Percentiles rank a stretch among this genome's conserved stretches.
Evolutionary conservation across 2,797 vertebrate species (phyloP).

Genomic region (Bucorvus abyssinicus): DNA sequence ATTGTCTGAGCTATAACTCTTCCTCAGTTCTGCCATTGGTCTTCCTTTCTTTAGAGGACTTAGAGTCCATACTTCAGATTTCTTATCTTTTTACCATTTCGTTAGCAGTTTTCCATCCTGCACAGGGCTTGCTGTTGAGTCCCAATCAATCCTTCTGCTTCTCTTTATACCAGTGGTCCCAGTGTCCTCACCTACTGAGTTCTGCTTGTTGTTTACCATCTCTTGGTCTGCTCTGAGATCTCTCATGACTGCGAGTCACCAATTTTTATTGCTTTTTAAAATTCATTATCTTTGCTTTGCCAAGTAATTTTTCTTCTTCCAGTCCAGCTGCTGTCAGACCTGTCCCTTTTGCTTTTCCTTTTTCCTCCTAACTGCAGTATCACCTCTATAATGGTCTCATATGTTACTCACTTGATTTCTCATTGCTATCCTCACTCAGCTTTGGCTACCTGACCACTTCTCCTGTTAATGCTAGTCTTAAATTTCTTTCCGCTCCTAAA

Average conservation of each 20-base stretch:
- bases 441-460: not conserved
- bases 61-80: not conserved
- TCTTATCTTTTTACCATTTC: not conserved
- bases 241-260: not conserved
- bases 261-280: not conserved
- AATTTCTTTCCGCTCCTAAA: not conserved
- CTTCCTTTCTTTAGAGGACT: not conserved
- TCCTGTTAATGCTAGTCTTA: not conserved
- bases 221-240: not conserved
- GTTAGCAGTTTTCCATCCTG: not conserved
- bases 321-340: not conserved
- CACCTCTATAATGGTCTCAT: not conserved
- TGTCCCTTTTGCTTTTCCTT: not conserved
- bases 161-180: not conserved
- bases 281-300: not conserved
- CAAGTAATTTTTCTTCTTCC: not conserved
- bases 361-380: not conserved
- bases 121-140: not conserved
- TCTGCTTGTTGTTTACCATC: not conserved
- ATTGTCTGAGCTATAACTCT: not conserved
- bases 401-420: not conserved
- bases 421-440: not conserved
- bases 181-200: not conserved
- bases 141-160: not conserved
- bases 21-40: not conserved